phyloP scores from a whole-genome alignment of 2,888 invertebrate species.

The Macaria liturata region DNA sequence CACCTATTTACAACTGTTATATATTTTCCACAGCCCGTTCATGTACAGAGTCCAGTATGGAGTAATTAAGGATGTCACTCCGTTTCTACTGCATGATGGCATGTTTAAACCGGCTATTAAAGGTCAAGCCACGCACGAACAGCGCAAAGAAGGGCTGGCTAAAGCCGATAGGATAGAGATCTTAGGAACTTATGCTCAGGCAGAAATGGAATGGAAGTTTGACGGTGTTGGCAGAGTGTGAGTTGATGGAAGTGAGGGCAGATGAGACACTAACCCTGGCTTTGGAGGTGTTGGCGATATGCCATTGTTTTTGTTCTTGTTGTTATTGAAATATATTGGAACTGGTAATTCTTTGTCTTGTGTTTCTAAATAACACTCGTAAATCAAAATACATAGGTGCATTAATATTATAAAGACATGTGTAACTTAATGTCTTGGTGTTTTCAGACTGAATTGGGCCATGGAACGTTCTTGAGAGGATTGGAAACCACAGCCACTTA shows the following conservation, averaged over 20 bases:
- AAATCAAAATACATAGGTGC: no score
- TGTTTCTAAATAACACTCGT: no score
- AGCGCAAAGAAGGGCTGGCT: slow-evolving; percentile 92
- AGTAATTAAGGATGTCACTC: slow-evolving; percentile 85
- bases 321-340: no score
- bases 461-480: slow-evolving; percentile 96
- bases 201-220: slow-evolving; percentile 40
- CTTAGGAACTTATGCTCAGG: slow-evolving; percentile 96
- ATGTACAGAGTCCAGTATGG: slow-evolving; percentile 50
- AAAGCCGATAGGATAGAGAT: slow-evolving; percentile 89
- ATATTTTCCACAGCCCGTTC: slow-evolving; percentile 43
- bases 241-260: no score
- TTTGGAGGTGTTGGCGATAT: no score
- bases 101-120: slow-evolving; percentile 95
- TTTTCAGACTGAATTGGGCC: slow-evolving; percentile 95
- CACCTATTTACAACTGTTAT: no score
- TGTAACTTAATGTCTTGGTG: no score
- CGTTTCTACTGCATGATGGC: slow-evolving; percentile 89
- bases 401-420: no score
- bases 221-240: no score
- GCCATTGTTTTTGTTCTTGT: no score
- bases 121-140: slow-evolving; percentile 91
- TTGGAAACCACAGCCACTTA: slow-evolving; percentile 97
- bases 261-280: no score
- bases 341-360: no score